A percentile compares a stretch with the other conserved stretches of the same genome.
phyloP scores from a whole-genome alignment of 2,113 vertebrate genomes.

The Tinamus guttatus region DNA sequence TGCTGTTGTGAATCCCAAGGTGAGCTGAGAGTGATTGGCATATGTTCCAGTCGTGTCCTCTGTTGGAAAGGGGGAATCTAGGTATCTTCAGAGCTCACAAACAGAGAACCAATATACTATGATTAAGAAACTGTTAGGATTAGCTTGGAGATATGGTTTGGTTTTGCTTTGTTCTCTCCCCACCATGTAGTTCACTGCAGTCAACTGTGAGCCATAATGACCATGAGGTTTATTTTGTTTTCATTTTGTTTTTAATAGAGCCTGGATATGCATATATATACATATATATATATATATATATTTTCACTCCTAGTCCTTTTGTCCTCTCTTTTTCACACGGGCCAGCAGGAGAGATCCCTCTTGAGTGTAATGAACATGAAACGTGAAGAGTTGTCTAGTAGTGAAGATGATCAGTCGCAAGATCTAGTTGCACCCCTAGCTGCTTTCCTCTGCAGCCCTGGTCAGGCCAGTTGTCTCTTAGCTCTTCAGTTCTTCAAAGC shows the following conservation, averaged over 20 bases:
- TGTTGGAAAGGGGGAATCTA: neutral
- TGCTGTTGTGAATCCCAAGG: neutral
- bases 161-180: neutral
- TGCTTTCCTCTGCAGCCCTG: neutral
- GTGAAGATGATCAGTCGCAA: neutral
- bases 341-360: fast-evolving
- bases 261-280: neutral
- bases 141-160: neutral
- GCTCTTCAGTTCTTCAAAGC: neutral
- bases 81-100: too few species aligned
- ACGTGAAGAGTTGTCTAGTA: neutral
- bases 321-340: neutral
- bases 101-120: too few species aligned
- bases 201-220: neutral
- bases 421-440: neutral
- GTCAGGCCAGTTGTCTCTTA: neutral
- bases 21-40: neutral
- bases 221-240: neutral
- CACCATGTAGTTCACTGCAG: too few species aligned
- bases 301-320: neutral
- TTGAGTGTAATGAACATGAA: neutral
- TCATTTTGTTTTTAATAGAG: neutral
- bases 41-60: neutral
- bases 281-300: too few species aligned
- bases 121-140: neutral